These are phyloP conservation scores for Hippocampus abdominalis DNA, from an alignment of 2,113 vertebrate species.

Conservation along the genomic window DNA sequence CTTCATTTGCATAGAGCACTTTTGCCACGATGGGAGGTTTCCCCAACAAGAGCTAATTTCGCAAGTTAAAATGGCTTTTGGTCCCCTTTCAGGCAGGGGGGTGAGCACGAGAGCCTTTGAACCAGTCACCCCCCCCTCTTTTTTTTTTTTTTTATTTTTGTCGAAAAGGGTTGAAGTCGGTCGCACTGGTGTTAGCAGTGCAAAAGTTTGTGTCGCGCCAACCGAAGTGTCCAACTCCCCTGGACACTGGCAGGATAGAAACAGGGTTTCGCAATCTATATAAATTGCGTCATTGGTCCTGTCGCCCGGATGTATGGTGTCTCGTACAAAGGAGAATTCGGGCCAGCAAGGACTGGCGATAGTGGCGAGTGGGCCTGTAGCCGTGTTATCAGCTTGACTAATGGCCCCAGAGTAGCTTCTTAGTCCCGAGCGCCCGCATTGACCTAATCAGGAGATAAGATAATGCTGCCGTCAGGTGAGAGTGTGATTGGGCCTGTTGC, in stretches of 20 bases:
- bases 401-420: slow-evolving; percentile 67
- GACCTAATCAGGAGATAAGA: slow-evolving; percentile 69
- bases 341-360: slow-evolving; percentile 54
- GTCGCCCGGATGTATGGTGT: not conserved
- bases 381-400: slow-evolving; percentile 67
- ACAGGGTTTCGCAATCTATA: not conserved
- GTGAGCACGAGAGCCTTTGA: not conserved
- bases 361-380: slow-evolving; percentile 62
- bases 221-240: not conserved
- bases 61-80: not conserved
- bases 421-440: slow-evolving; percentile 63
- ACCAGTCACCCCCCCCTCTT: not conserved
- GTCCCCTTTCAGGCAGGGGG: not conserved
- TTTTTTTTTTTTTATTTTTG: too few species aligned
- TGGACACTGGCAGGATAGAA: not conserved
- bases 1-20: slow-evolving; percentile 20
- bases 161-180: too few species aligned
- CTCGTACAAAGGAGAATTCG: not conserved
- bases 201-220: too few species aligned
- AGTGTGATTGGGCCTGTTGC: slow-evolving; percentile 27
- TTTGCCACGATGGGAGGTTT: slow-evolving; percentile 1
- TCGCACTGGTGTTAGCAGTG: too few species aligned
- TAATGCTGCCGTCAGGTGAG: slow-evolving; percentile 55
- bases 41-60: slow-evolving; percentile 6
- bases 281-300: not conserved